A percentile compares a stretch with the other conserved stretches of the same genome.
phyloP scores from a whole-genome alignment of 2,888 invertebrate species.

The Argyresthia albistria region DNA sequence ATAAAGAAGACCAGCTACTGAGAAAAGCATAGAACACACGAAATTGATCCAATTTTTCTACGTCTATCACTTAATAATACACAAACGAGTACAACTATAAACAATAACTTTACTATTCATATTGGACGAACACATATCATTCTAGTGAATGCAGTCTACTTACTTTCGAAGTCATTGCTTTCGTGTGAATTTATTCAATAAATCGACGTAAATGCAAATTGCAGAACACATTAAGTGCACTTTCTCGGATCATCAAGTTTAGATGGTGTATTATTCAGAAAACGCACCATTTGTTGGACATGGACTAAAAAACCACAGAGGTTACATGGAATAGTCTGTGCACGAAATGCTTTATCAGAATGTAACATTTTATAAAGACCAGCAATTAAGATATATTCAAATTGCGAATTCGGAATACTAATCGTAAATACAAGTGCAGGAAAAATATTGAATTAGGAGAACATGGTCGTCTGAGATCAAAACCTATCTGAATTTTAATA shows the following conservation, averaged over 20 bases:
- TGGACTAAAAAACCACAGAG: constrained; percentile 20
- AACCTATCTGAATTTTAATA: too few relatives aligned
- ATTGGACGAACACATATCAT: constrained; percentile 70
- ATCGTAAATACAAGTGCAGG: neutral
- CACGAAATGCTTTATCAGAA: constrained; percentile 29
- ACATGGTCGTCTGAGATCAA: too few relatives aligned
- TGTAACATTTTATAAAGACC: neutral
- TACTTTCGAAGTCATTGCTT: constrained; percentile 54
- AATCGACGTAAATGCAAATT: constrained; percentile 26
- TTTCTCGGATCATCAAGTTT: constrained; percentile 32
- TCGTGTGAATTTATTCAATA: constrained; percentile 20
- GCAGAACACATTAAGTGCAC: constrained; percentile 52
- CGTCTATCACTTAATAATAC: constrained; percentile 35
- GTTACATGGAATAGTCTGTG: constrained; percentile 28
- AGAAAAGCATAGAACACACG: constrained; percentile 6
- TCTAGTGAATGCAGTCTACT: constrained; percentile 69
- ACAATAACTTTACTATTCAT: constrained; percentile 50
- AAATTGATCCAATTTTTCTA: constrained; percentile 23
- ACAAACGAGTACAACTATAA: constrained; percentile 55
- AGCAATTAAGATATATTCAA: neutral
- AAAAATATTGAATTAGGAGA: too few relatives aligned
- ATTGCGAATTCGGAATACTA: neutral
- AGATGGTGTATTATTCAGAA: constrained; percentile 1
- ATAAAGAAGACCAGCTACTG: too few relatives aligned
- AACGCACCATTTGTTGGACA: constrained; percentile 9